Conservation (phyloP, 2,888 invertebrate species). For the Phengaris arion region DNA sequence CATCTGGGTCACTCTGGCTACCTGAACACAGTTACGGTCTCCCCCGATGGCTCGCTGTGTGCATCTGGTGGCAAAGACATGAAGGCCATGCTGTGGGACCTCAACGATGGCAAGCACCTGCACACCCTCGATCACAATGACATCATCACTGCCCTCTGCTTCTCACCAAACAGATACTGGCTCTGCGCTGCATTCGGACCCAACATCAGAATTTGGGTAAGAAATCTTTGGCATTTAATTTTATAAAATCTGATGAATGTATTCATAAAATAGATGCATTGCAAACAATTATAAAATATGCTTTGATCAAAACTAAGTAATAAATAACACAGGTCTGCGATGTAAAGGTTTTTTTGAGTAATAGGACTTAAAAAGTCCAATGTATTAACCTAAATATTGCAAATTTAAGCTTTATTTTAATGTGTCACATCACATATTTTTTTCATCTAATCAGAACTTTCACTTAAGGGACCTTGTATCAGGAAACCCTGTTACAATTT, state of each 20-base stretch:
- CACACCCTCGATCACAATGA: constrained; percentile 99
- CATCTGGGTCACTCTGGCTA: constrained; percentile 98
- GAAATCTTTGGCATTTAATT: constrained; percentile 38
- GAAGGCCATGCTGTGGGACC: constrained; percentile 99
- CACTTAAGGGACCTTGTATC: too few relatives aligned
- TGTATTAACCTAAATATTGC: too few relatives aligned
- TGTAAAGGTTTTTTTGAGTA: too few relatives aligned
- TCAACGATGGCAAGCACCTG: constrained; percentile 99
- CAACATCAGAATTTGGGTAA: constrained; percentile 98
- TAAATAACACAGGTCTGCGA: too few relatives aligned
- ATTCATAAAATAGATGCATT: not conserved
- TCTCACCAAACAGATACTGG: constrained; percentile 99
- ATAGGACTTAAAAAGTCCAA: too few relatives aligned
- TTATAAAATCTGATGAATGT: not conserved
- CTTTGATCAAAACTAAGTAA: not conserved
- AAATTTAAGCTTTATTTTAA: too few relatives aligned
- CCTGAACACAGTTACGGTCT: constrained; percentile 98
- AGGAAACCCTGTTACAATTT: too few relatives aligned
- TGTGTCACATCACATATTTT: too few relatives aligned
- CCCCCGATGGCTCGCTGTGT: constrained; percentile 99
- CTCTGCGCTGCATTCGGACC: constrained; percentile 99
- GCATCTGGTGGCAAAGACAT: constrained; percentile 99
- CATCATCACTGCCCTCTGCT: constrained; percentile 98
- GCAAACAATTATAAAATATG: not conserved
- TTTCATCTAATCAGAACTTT: too few relatives aligned